Evolutionary conservation across 1,140 invertebrate genomes (phyloP).

Genomic region (Drosophila parabipectinata): DNA sequence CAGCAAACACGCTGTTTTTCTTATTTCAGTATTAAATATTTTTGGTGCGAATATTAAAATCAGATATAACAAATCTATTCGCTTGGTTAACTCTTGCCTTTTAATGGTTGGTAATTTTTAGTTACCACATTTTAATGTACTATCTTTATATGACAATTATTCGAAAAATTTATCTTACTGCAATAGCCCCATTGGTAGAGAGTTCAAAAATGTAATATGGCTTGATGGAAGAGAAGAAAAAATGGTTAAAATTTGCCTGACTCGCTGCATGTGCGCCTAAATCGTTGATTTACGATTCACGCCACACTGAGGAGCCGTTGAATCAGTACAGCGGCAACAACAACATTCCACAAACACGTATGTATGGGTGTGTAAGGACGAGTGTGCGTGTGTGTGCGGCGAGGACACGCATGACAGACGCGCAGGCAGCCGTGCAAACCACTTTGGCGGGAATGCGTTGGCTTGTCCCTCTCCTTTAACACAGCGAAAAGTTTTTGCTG

Average conservation of each 20-base stretch:
- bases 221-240: constrained; percentile 29
- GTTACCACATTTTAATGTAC: too few relatives aligned
- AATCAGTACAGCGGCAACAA: constrained; percentile 57
- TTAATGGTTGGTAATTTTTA: background rate
- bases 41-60: too few relatives aligned
- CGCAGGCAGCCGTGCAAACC: constrained; percentile 80
- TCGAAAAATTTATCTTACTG: background rate
- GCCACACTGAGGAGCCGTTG: constrained; percentile 76
- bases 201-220: constrained; percentile 64
- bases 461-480: constrained; percentile 28
- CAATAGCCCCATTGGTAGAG: constrained; percentile 8
- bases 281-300: constrained; percentile 83
- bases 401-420: constrained; percentile 77
- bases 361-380: background rate
- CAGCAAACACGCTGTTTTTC: background rate
- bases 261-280: constrained; percentile 78
- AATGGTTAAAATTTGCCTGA: constrained; percentile 55
- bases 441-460: constrained; percentile 76
- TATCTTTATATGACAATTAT: background rate
- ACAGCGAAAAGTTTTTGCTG: constrained; percentile 41
- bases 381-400: constrained; percentile 57
- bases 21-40: too few relatives aligned
- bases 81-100: too few relatives aligned
- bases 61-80: too few relatives aligned
- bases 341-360: constrained; percentile 5